phyloP scores from a whole-genome alignment of 2,797 vertebrate species.

The Adrianichthys oophorus region DNA sequence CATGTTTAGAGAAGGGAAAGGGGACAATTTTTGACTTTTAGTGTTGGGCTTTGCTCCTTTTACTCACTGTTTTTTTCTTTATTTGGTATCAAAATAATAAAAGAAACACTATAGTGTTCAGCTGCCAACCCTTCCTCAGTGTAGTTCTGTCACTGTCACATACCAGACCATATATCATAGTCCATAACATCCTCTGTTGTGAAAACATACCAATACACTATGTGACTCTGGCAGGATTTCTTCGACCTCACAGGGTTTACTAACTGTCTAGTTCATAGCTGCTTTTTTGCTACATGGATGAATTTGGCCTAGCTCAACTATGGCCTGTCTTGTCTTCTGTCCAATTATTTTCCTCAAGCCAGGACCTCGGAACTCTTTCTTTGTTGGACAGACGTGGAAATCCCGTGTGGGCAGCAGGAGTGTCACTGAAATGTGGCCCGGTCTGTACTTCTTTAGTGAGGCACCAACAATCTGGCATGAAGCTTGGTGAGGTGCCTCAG shows the following conservation, averaged over 20 bases:
- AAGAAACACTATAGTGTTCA: not conserved
- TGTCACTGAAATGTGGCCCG: slow-evolving; percentile 52
- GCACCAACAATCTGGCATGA: slow-evolving; percentile 26
- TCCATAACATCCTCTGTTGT: slow-evolving; percentile 49
- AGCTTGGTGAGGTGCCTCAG: slow-evolving; percentile 10
- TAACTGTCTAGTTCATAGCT: slow-evolving; percentile 70
- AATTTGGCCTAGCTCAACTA: slow-evolving; percentile 57
- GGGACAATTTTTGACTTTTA: too few species aligned
- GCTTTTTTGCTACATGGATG: slow-evolving; percentile 59
- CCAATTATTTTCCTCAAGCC: slow-evolving; percentile 71
- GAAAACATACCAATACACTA: slow-evolving; percentile 66
- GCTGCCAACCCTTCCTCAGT: not conserved
- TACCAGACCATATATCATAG: slow-evolving; percentile 23
- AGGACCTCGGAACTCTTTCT: slow-evolving; percentile 60
- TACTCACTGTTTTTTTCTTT: too few species aligned
- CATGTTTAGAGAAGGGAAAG: too few species aligned
- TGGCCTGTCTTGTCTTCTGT: slow-evolving; percentile 53
- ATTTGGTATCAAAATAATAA: not conserved
- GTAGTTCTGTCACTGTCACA: slow-evolving; percentile 28
- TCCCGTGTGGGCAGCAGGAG: slow-evolving; percentile 49
- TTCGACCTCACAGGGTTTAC: slow-evolving; percentile 66
- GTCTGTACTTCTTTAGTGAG: slow-evolving; percentile 44
- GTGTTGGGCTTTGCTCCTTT: too few species aligned
- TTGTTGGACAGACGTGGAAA: slow-evolving; percentile 41
- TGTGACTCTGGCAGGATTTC: slow-evolving; percentile 57